Percentiles rank a stretch among this genome's conserved stretches.
Conservation (phyloP, 2,797 vertebrate genomes). For the Taeniopygia guttata region DNA sequence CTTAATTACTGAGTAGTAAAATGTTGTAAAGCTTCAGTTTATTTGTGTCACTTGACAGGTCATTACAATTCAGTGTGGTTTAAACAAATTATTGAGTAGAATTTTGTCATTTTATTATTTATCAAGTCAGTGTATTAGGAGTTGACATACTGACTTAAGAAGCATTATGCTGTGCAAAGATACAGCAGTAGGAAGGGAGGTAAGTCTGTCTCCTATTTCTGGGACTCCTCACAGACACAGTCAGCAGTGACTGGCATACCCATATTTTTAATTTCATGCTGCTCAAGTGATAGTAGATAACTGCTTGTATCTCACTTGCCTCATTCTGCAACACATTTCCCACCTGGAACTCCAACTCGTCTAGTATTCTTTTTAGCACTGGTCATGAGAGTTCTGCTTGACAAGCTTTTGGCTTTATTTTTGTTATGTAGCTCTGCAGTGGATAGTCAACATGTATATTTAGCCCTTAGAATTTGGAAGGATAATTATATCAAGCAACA, state of each 20-base stretch:
- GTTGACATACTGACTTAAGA: background rate
- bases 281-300: background rate
- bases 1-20: background rate
- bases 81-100: background rate
- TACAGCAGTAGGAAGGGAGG: background rate
- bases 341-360: background rate
- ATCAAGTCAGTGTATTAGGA: background rate
- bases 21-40: background rate
- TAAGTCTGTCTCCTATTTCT: background rate
- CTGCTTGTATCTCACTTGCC: background rate
- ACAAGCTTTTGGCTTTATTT: constrained; percentile 2
- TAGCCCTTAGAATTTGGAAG: background rate
- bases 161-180: background rate
- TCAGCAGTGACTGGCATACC: background rate
- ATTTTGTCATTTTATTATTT: background rate
- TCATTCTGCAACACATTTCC: background rate
- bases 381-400: background rate
- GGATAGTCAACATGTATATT: background rate
- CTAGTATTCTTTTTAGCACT: background rate
- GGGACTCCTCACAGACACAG: background rate
- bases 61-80: background rate
- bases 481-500: background rate
- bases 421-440: background rate
- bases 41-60: background rate
- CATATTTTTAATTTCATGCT: background rate